phyloP scores from a whole-genome alignment of 1,140 invertebrate species.

The Portunus trituberculatus region DNA sequence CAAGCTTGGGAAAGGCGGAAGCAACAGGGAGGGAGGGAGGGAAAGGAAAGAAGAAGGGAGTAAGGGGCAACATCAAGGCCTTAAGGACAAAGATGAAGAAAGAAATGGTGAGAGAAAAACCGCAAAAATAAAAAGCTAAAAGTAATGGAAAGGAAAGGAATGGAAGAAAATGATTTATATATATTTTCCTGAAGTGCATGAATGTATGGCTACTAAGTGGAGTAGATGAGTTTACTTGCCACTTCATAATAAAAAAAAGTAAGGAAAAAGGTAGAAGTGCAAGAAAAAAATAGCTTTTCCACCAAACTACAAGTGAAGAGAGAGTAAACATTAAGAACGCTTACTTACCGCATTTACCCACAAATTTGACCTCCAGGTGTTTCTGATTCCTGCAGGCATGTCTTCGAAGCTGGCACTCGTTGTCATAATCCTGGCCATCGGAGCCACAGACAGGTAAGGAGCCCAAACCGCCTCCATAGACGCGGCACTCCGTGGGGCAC shows the following conservation, averaged over 20 bases:
- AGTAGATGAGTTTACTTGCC: too few relatives aligned
- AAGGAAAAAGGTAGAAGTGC: too few relatives aligned
- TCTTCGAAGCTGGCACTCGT: slow-evolving; percentile 89
- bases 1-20: neutral
- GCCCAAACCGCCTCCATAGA: slow-evolving; percentile 83
- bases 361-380: slow-evolving; percentile 92
- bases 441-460: slow-evolving; percentile 90
- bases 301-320: neutral
- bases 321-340: neutral
- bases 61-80: neutral
- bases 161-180: too few relatives aligned
- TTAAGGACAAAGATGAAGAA: too few relatives aligned
- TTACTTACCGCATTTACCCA: slow-evolving; percentile 92
- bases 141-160: too few relatives aligned
- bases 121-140: too few relatives aligned
- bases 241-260: too few relatives aligned
- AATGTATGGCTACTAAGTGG: too few relatives aligned
- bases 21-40: neutral
- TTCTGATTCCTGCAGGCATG: slow-evolving; percentile 87
- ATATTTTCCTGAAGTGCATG: too few relatives aligned
- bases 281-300: neutral
- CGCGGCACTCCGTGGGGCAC: slow-evolving; percentile 79
- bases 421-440: slow-evolving; percentile 92
- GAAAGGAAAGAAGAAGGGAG: neutral
- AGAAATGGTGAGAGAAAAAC: too few relatives aligned